Conservation (phyloP, 2,797 vertebrate genomes). For the Neostethus bicornis region DNA sequence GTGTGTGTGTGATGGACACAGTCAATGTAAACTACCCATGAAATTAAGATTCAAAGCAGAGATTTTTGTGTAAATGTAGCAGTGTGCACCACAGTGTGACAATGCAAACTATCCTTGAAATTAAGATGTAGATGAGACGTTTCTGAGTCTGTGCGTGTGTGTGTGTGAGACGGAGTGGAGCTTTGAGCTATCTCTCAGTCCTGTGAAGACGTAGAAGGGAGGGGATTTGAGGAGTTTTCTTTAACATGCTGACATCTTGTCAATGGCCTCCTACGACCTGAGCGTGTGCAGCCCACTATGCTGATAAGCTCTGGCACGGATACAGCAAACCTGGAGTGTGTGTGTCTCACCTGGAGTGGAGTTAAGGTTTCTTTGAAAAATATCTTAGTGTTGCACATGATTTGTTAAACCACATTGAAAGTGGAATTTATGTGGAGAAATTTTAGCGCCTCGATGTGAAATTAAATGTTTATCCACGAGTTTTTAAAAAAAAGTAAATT, state of each 20-base stretch:
- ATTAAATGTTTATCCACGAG: background rate
- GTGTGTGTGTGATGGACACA: constrained; percentile 7
- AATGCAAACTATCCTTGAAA: constrained; percentile 53
- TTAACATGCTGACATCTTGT: constrained; percentile 69
- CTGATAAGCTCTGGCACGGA: constrained; percentile 57
- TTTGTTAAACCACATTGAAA: too few species aligned
- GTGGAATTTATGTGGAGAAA: too few species aligned
- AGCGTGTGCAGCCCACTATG: constrained; percentile 60
- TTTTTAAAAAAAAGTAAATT: background rate
- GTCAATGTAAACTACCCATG: constrained; percentile 44
- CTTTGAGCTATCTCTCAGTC: constrained; percentile 25
- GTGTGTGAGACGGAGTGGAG: background rate
- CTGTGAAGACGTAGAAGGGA: constrained; percentile 16
- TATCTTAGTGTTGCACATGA: constrained; percentile 13
- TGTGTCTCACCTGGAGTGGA: constrained; percentile 20
- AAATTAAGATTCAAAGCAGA: constrained; percentile 42
- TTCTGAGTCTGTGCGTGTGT: constrained; percentile 1
- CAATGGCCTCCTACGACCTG: constrained; percentile 63
- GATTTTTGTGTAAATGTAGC: constrained; percentile 32
- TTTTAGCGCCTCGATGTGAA: too few species aligned
- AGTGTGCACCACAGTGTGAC: constrained; percentile 13
- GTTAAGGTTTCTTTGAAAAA: constrained; percentile 33
- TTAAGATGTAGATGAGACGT: constrained; percentile 27
- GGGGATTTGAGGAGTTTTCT: constrained; percentile 45
- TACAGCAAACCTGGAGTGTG: constrained; percentile 41